A percentile compares a stretch with the other conserved stretches of the same genome.
phyloP scores from a whole-genome alignment of 2,113 vertebrate genomes.

The Neogobius melanostomus region DNA sequence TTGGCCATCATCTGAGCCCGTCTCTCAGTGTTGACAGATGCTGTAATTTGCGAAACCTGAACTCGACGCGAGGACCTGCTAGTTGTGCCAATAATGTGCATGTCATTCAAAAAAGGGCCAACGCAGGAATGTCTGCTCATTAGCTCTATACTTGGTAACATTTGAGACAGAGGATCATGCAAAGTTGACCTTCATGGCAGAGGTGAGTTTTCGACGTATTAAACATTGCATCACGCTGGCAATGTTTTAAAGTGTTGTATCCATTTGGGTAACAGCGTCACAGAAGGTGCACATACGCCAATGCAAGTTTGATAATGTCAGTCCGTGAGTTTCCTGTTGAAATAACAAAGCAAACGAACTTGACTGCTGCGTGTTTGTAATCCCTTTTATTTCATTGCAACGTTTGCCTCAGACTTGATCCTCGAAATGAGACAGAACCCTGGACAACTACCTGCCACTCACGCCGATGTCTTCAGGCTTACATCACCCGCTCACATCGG shows the following conservation, averaged over 20 bases:
- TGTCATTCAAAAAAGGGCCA: too few species aligned
- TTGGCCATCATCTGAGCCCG: not conserved
- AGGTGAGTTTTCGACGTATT: not conserved
- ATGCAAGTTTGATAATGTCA: not conserved
- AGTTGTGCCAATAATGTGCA: not conserved
- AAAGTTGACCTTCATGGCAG: not conserved
- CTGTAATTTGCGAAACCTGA: not conserved
- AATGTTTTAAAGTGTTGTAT: not conserved
- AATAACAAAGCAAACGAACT: conserved; percentile 26
- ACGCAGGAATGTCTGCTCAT: not conserved
- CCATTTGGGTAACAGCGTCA: not conserved
- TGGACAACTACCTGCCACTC: conserved; percentile 65
- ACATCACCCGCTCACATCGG: conserved; percentile 65
- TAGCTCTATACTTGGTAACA: not conserved
- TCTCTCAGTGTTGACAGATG: not conserved
- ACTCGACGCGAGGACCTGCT: not conserved
- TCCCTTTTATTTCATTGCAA: conserved; percentile 36
- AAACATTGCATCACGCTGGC: not conserved
- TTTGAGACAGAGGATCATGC: not conserved
- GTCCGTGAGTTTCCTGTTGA: conserved; percentile 5
- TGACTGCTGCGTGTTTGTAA: conserved; percentile 28
- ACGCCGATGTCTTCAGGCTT: conserved; percentile 66
- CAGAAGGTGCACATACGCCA: not conserved
- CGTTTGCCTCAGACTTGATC: conserved; percentile 22
- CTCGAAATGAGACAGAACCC: conserved; percentile 49